A percentile compares a stretch with the other conserved stretches of the same genome.
These are phyloP conservation scores for Callosobruchus maculatus DNA, from an alignment of 2,888 invertebrate species.

Conservation along the genomic window DNA sequence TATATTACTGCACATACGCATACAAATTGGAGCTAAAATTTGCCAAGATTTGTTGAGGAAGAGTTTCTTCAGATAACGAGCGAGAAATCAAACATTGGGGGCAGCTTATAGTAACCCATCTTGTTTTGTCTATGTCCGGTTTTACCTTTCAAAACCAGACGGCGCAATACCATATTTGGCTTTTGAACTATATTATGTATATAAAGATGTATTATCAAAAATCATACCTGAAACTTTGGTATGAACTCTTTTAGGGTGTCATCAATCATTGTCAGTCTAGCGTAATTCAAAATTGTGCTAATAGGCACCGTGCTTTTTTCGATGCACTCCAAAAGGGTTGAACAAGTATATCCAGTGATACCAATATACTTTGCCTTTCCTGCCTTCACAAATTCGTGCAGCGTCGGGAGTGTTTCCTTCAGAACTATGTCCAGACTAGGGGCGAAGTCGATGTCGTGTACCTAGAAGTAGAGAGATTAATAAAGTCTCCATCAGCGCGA, in stretches of 20 bases:
- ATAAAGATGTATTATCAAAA: not conserved
- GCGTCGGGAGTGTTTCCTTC: conserved; percentile 80
- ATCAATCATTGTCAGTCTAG: conserved; percentile 77
- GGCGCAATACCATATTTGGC: too few species aligned
- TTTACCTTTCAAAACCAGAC: too few species aligned
- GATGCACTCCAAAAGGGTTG: conserved; percentile 69
- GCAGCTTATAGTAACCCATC: too few species aligned
- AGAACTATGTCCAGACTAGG: conserved; percentile 69
- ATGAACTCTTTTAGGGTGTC: conserved; percentile 69
- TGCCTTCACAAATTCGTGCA: conserved; percentile 69
- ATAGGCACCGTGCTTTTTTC: conserved; percentile 59
- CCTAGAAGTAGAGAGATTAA: conserved; percentile 56
- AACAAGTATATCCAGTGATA: conserved; percentile 81
- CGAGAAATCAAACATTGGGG: too few species aligned
- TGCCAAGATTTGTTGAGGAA: too few species aligned
- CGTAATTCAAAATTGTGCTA: conserved; percentile 72
- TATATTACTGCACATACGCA: too few species aligned
- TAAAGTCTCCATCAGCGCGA: not conserved
- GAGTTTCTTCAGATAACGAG: too few species aligned
- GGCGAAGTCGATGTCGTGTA: conserved; percentile 92
- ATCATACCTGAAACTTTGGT: conserved; percentile 67
- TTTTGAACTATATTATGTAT: too few species aligned
- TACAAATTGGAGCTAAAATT: too few species aligned
- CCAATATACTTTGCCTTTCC: conserved; percentile 79
- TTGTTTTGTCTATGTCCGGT: too few species aligned